Evolutionary conservation across 2,888 invertebrate species (phyloP), one percentile per base, ranked within the genome.

Genomic region (Erynnis tages): DNA sequence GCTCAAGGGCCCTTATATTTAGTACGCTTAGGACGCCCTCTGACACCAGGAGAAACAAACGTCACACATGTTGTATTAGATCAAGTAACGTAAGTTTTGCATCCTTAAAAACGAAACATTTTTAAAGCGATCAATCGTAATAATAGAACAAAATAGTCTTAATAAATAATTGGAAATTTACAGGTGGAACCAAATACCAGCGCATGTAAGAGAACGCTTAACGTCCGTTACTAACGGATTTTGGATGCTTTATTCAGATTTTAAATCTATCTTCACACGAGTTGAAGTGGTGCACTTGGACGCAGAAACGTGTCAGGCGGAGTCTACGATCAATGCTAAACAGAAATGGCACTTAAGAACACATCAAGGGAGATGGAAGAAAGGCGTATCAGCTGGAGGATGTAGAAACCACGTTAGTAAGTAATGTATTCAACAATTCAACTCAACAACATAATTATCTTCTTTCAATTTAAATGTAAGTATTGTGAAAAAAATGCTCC

Each of bases 331-430:
- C 29, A 92, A 93, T 60, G 94, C 95, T 59, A 93, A 93, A 61
- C 76, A 80, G 11, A 94, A 95, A 35, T 97, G 97, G 97, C 95
- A 95, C 73, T 95, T 96, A 92, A 92, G 94, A 67, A 92, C 96
- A 72, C 95, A 94, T 72, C 96, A 96, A 71, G 96, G 96, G 0
- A 93, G 93, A 19, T 97, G 97, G 97, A 93, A 94, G 67, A 91
- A 93, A 54, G 97, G 97, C 0, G 96, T 97, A 0, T 93, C 96
- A 0, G 96, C 97, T 0, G 97, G 97, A 2, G 97, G 97, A 25
- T 97, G 97, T 76, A 90, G 96, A 62, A 97, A 97, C 80, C 95
- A 96, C 76, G 93, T 93, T 72, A 92, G 94, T 93, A 67, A 79
- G 82, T 78, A 65, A 21, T 27, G 8, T n/a, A 6, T n/a, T 10